A percentile compares a stretch with the other conserved stretches of the same genome.
Evolutionary conservation across 1,140 invertebrate species (phyloP).

Genomic region (Tetragnatha versicolor): DNA sequence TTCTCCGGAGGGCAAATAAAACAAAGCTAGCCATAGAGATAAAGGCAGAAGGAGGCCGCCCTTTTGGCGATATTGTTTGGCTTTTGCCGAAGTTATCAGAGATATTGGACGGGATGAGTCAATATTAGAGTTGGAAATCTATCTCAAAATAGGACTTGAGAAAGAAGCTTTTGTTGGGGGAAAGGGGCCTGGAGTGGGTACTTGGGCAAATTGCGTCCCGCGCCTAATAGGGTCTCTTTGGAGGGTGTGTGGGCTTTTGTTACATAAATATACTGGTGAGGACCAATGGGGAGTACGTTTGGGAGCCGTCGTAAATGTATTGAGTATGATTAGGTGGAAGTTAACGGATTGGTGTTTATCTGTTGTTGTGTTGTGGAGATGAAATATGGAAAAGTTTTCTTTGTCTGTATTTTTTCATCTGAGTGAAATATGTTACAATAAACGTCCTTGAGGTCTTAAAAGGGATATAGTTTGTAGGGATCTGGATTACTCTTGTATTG

Average conservation of each 20-base stretch:
- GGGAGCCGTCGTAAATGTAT: no score
- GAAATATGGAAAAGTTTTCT: no score
- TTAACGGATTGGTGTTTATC: no score
- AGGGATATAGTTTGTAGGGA: no score
- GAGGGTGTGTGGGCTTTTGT: background rate
- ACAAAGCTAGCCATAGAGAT: constrained; percentile 40
- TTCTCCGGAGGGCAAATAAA: constrained; percentile 20
- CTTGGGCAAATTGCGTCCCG: constrained; percentile 5
- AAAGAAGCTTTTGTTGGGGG: background rate
- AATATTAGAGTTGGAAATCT: constrained; percentile 43
- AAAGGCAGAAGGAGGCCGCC: constrained; percentile 2
- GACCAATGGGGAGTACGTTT: no score
- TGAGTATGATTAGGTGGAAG: no score
- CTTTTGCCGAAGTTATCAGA: constrained; percentile 21
- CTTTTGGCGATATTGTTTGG: background rate
- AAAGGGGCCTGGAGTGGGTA: background rate
- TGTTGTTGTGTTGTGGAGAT: no score
- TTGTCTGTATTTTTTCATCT: no score
- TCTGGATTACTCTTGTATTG: no score
- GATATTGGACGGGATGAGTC: constrained; percentile 32
- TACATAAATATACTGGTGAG: no score
- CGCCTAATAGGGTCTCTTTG: constrained; percentile 5
- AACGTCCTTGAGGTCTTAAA: no score
- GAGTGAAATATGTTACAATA: no score
- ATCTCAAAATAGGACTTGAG: constrained; percentile 15